phyloP scores from a whole-genome alignment of 2,113 vertebrate genomes.

The Stegostoma tigrinum region DNA sequence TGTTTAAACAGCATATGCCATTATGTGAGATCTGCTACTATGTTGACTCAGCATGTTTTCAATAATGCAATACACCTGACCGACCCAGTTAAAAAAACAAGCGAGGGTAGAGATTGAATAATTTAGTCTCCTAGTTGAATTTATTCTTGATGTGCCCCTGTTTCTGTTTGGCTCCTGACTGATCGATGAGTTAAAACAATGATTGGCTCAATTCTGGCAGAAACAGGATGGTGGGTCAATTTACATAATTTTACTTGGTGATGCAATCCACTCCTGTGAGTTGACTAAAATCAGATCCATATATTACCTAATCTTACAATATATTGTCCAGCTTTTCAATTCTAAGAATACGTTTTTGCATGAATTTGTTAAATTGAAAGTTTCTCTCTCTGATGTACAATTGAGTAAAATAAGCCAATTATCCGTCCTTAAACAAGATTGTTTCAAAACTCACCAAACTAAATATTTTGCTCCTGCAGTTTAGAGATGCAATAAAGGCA shows the following conservation, averaged over 20 bases:
- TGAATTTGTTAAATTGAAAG: not conserved
- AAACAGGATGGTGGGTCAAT: not conserved
- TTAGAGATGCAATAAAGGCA: constrained; percentile 6
- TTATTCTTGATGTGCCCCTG: not conserved
- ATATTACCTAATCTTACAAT: not conserved
- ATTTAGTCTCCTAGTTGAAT: not conserved
- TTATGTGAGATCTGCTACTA: not conserved
- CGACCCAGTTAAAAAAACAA: not conserved
- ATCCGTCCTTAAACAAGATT: not conserved
- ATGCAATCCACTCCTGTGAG: not conserved
- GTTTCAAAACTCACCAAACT: not conserved
- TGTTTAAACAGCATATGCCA: not conserved
- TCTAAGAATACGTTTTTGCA: not conserved
- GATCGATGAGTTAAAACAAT: not conserved
- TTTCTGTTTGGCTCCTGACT: not conserved
- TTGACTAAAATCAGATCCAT: not conserved
- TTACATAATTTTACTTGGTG: not conserved
- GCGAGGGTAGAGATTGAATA: not conserved
- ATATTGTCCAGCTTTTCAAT: not conserved
- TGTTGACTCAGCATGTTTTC: not conserved
- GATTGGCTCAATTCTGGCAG: not conserved
- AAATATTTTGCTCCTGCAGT: not conserved
- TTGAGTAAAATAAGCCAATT: not conserved
- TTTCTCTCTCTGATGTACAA: not conserved
- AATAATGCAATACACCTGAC: not conserved